phyloP scores from a whole-genome alignment of 2,113 vertebrate species.

The Misgurnus mizolepis region DNA sequence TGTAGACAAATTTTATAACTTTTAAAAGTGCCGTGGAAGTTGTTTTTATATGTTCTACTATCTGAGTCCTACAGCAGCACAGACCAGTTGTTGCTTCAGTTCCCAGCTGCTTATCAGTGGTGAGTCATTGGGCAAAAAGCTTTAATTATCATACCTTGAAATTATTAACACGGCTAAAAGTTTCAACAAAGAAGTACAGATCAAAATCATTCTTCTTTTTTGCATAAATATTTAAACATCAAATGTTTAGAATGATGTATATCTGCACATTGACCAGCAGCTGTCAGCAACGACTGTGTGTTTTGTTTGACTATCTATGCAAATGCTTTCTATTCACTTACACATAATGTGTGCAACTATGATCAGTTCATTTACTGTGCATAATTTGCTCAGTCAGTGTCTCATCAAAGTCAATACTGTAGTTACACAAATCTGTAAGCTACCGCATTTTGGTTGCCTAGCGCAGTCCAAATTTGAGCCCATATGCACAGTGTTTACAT shows the following conservation, averaged over 20 bases:
- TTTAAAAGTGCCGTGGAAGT: background rate
- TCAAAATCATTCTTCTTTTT: too few relatives aligned
- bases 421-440: background rate
- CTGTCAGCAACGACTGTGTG: too few relatives aligned
- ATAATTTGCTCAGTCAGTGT: too few relatives aligned
- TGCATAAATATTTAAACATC: too few relatives aligned
- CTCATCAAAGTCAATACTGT: background rate
- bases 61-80: background rate
- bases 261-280: background rate
- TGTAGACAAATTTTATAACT: background rate
- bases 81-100: background rate
- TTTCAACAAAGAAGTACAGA: too few relatives aligned
- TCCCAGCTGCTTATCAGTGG: constrained; percentile 3
- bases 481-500: background rate
- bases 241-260: too few relatives aligned
- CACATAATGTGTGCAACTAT: too few relatives aligned
- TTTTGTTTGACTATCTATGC: background rate
- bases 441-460: background rate
- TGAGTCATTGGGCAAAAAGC: background rate
- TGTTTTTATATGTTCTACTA: background rate
- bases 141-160: background rate
- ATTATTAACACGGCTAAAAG: constrained; percentile 9
- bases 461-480: background rate
- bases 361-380: too few relatives aligned
- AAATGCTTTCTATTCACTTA: background rate